Conservation (phyloP, 2,797 vertebrate genomes). For the Bovichtus variegatus region DNA sequence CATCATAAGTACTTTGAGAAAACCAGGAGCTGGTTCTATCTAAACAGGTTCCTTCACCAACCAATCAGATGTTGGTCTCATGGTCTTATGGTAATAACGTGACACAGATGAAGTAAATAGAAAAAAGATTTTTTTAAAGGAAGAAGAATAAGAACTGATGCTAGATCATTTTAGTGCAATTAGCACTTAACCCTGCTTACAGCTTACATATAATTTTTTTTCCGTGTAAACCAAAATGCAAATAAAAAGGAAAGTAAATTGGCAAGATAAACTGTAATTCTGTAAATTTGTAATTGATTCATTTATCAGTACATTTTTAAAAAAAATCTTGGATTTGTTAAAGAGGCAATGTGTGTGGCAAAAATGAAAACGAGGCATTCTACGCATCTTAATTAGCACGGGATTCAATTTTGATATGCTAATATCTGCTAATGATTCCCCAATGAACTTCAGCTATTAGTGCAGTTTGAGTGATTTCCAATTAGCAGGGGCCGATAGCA, state of each 20-base stretch:
- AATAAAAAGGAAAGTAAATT: background rate
- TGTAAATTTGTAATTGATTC: background rate
- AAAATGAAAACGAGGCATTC: slow-evolving; percentile 45
- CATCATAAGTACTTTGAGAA: no score
- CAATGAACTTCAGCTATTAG: slow-evolving; percentile 63
- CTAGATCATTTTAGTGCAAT: no score
- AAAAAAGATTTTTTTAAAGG: background rate
- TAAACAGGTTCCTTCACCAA: background rate
- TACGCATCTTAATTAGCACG: slow-evolving; percentile 54
- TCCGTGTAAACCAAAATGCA: no score
- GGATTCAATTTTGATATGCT: slow-evolving; percentile 68
- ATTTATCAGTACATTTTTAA: background rate
- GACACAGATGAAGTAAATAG: background rate
- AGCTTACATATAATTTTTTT: no score
- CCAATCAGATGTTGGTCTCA: background rate
- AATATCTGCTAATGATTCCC: slow-evolving; percentile 71
- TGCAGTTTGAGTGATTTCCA: slow-evolving; percentile 71
- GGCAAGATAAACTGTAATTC: slow-evolving; percentile 1
- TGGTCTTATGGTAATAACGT: background rate
- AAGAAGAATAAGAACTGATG: no score
- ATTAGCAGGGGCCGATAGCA: slow-evolving; percentile 63
- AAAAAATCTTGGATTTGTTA: slow-evolving; percentile 8
- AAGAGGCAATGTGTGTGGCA: background rate
- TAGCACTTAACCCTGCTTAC: no score
- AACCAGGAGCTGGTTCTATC: background rate